Base-by-base conservation (phyloP, 1,140 invertebrate genomes). In the Bombus pascuorum region DNA sequence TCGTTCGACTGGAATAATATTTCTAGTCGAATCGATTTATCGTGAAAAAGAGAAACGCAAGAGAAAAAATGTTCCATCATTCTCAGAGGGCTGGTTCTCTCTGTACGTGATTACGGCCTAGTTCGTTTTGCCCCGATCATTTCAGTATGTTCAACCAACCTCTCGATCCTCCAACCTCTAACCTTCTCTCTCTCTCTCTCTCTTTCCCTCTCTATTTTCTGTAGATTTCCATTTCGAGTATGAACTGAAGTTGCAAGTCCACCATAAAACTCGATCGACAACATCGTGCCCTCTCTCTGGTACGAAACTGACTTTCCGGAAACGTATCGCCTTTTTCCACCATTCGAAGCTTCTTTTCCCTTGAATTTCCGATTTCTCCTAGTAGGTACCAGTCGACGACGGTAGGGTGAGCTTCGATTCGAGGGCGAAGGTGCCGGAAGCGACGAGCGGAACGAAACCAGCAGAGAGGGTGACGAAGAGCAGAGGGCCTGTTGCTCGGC, bases 401-500 rank as follows among this genome's bases (percentile, higher is more conserved):
- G 59, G 15, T 12, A 32, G 74, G 32, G 3, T 1, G 59, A 3
- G 13, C 44, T 65, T 44, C 37, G 73, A 70, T 66, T 77, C 39
- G 77, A 37, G 77, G 83, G 44, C 34, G 59, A 85, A 85, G 76
- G 76, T 72, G 83, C 39, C 76, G 83, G 44, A 78, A 80, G 83
- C 68, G 77, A 47, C 39, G 66, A 80, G 37, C 44, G 79, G 81
- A 71, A 68, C 59, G 62, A 57, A 39, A 65, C 71, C 70, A 73
- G 32, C 65, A 76, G 72, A 15, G 72, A 84, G 53, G 10, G 44
- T 25, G 39, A 39, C 42, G 68, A 71, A 57, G 68, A 53, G 39
- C 32, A 32, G 78, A 81, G 79, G 87, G 87, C 90, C 91, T 92
- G 91, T 92, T 92, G 90, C 87, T 84, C 86, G 68, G 79, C 82